Evolutionary conservation across 2,113 vertebrate species (phyloP), one percentile per base, ranked within the genome.

Genomic region (human (Homo sapiens)): DNA sequence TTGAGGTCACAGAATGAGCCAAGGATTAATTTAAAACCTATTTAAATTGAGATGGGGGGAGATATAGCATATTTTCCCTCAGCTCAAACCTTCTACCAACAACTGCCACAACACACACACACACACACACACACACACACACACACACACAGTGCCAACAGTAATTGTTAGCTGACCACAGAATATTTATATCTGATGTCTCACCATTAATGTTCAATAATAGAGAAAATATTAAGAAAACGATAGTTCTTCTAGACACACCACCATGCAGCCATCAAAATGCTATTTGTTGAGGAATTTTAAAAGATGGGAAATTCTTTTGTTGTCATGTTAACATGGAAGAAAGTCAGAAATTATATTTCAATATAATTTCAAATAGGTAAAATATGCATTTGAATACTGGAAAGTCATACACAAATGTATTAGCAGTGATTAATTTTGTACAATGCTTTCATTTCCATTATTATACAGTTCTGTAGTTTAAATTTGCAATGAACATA

Each of bases 341-440:
- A 93, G 32, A 84, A 95, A 92, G 4, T 78, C 12, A 97, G 38
- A 84, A 89, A 82, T 66, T 68, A 20, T 82, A 95, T 94, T 90
- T 89, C 17, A 86, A 35, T 50, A 66, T 38, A 17, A 97, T 52
- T 95, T 82, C 23, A 59, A 17, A 16, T 83, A 95, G 66, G 55
- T 73, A 68, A 88, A 93, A 82, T 17, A 88, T 11, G n/a, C 61
- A 79, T 87, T 89, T 96, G 86, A 80, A 59, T 78, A 75, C 27
- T 38, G 55, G 4, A n/a, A 64, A 94, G 55, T 30, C 30, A 95
- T 75, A 68, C 3, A 52, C 3, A 48, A n/a, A 70, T 87, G 4
- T 66, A 9, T 83, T 83, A 94, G 45, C 6, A 59, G 59, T 79
- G 50, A 76, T 92, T 94, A 55, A 93, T 75, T 94, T 72, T 86